Evolutionary conservation across 2,888 invertebrate genomes (phyloP).

Genomic region (Tryphoninae sp.): DNA sequence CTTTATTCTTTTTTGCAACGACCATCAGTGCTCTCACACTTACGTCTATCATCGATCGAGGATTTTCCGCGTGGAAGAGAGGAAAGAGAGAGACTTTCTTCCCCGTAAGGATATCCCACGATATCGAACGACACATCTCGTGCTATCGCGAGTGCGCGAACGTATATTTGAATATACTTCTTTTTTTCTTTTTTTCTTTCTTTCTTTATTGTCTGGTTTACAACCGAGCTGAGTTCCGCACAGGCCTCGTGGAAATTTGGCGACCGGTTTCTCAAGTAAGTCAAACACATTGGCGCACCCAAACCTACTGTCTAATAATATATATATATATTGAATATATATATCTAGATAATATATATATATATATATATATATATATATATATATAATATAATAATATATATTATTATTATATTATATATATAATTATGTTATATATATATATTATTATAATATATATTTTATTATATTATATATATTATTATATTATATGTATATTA

Average conservation of each 20-base stretch:
- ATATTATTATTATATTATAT: too few relatives aligned
- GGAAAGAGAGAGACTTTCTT: constrained; percentile 61
- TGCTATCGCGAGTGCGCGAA: constrained; percentile 56
- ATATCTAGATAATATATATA: too few relatives aligned
- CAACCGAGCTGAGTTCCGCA: constrained; percentile 45
- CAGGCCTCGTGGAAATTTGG: constrained; percentile 53
- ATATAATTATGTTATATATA: too few relatives aligned
- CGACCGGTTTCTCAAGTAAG: constrained; percentile 60
- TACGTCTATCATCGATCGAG: constrained; percentile 27
- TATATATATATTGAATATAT: background rate
- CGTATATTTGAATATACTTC: background rate
- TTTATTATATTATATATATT: too few relatives aligned
- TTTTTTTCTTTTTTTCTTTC: too few relatives aligned
- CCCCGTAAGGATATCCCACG: constrained; percentile 46
- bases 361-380: too few relatives aligned
- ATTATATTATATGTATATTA: too few relatives aligned
- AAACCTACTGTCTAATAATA: constrained; percentile 12
- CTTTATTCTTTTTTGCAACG: background rate
- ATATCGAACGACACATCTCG: constrained; percentile 37
- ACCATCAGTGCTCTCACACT: constrained; percentile 33
- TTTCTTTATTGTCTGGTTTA: constrained; percentile 7
- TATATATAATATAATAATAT: too few relatives aligned
- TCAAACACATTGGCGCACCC: constrained; percentile 43
- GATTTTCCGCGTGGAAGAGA: constrained; percentile 54
- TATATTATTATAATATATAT: too few relatives aligned